Evolutionary conservation across 2,888 invertebrate genomes (phyloP).

Genomic region (Orthonychiurus folsomi): DNA sequence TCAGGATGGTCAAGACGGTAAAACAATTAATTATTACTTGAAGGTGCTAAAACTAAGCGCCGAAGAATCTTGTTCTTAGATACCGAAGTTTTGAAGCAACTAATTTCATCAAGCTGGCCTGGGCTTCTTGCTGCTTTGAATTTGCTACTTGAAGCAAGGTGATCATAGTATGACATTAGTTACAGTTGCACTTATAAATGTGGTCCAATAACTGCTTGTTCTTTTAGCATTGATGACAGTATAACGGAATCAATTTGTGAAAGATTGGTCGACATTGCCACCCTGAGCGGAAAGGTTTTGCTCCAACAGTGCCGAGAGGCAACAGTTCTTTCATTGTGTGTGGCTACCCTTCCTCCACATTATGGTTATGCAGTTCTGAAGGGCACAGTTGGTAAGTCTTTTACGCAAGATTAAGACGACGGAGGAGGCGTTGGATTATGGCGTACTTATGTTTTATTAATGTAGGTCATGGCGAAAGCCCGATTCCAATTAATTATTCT

Average conservation of each 20-base stretch:
- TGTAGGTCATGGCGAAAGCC: constrained; percentile 45
- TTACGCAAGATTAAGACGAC: too few relatives aligned
- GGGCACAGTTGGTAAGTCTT: constrained; percentile 33
- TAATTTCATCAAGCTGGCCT: constrained; percentile 91
- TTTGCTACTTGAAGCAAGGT: constrained; percentile 82
- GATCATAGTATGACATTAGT: constrained; percentile 14
- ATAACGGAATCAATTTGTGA: constrained; percentile 84
- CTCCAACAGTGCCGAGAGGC: constrained; percentile 76
- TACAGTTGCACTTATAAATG: constrained; percentile 2
- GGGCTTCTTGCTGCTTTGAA: constrained; percentile 84
- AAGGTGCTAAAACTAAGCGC: background rate
- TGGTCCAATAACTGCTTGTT: background rate
- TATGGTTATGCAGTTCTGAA: constrained; percentile 81
- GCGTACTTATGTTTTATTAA: too few relatives aligned
- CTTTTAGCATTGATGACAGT: constrained; percentile 73
- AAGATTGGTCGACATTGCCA: constrained; percentile 79
- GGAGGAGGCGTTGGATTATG: too few relatives aligned
- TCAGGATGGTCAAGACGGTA: constrained; percentile 47
- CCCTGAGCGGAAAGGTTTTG: constrained; percentile 76
- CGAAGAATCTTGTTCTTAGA: constrained; percentile 20
- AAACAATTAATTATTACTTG: constrained; percentile 7
- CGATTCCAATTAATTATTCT: constrained; percentile 43
- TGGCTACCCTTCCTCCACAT: constrained; percentile 90
- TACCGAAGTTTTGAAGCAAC: constrained; percentile 47
- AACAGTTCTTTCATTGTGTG: constrained; percentile 87